Percentiles rank a stretch among this genome's conserved stretches.
Evolutionary conservation across 2,113 vertebrate genomes (phyloP).

Genomic region (Agapornis roseicollis): DNA sequence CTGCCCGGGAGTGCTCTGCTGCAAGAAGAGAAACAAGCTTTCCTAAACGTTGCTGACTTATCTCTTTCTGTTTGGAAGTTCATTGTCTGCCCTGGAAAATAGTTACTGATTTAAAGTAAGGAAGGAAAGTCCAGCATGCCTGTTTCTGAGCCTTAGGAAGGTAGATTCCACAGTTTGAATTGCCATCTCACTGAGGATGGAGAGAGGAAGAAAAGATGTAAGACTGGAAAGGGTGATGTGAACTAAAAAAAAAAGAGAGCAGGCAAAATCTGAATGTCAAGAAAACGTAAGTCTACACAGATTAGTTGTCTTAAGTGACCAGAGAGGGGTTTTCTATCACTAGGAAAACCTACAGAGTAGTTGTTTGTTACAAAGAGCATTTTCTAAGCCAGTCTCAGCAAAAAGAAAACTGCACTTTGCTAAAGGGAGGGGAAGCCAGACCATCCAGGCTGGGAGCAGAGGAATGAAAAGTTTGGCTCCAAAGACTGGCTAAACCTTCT

Average conservation of each 20-base stretch:
- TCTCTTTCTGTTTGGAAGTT: background rate
- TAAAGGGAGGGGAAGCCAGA: background rate
- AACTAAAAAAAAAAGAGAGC: background rate
- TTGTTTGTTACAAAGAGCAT: background rate
- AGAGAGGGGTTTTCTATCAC: background rate
- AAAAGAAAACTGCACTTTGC: background rate
- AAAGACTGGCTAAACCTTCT: background rate
- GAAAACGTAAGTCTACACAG: background rate
- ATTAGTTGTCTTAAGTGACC: background rate
- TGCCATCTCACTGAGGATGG: background rate
- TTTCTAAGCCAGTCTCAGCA: background rate
- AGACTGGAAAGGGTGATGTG: background rate
- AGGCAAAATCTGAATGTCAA: background rate
- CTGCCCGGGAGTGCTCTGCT: conserved; percentile 4
- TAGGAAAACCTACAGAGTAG: background rate
- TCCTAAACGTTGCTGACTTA: background rate
- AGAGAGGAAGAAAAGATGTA: background rate
- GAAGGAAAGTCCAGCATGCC: background rate
- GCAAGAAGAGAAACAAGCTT: background rate
- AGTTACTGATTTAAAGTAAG: background rate
- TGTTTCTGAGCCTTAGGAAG: background rate
- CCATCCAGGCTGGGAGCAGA: background rate
- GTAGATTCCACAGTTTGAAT: background rate
- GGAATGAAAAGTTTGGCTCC: background rate
- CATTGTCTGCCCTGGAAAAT: background rate